Conservation (phyloP, 2,888 invertebrate species). For the Ophioninae sp. region DNA sequence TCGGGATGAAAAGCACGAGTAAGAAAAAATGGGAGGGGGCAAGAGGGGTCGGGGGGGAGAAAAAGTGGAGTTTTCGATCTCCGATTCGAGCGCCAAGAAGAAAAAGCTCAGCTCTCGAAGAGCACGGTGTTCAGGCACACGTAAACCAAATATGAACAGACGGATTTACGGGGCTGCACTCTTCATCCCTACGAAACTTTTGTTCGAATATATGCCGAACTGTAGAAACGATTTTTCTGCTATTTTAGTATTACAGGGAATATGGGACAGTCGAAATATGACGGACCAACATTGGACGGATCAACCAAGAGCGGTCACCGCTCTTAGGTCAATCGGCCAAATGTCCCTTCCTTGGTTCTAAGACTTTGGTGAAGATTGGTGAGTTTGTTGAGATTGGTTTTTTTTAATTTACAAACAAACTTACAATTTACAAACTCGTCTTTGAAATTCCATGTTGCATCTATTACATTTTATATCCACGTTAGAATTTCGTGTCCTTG, state of each 20-base stretch:
- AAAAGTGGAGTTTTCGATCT: constrained; percentile 56
- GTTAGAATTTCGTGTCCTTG: background rate
- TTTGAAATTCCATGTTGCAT: background rate
- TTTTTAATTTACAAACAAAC: too few species aligned
- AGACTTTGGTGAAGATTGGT: too few species aligned
- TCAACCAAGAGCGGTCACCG: too few species aligned
- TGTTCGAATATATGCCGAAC: background rate
- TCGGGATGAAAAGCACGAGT: background rate
- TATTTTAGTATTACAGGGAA: background rate
- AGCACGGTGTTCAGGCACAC: constrained; percentile 10
- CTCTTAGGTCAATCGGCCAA: too few species aligned
- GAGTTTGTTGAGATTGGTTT: too few species aligned
- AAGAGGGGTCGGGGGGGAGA: constrained; percentile 32
- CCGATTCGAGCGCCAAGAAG: constrained; percentile 43
- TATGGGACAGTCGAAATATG: background rate
- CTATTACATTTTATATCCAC: constrained; percentile 3
- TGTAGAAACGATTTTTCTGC: background rate
- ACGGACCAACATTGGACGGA: too few species aligned
- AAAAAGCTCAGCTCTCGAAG: constrained; percentile 7
- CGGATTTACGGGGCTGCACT: constrained; percentile 27
- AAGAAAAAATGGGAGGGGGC: background rate
- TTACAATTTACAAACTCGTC: constrained; percentile 5
- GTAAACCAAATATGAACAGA: background rate
- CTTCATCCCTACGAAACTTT: background rate
- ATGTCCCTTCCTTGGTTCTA: too few species aligned